phyloP scores from a whole-genome alignment of 2,797 vertebrate genomes.

The Erpetoichthys calabaricus region DNA sequence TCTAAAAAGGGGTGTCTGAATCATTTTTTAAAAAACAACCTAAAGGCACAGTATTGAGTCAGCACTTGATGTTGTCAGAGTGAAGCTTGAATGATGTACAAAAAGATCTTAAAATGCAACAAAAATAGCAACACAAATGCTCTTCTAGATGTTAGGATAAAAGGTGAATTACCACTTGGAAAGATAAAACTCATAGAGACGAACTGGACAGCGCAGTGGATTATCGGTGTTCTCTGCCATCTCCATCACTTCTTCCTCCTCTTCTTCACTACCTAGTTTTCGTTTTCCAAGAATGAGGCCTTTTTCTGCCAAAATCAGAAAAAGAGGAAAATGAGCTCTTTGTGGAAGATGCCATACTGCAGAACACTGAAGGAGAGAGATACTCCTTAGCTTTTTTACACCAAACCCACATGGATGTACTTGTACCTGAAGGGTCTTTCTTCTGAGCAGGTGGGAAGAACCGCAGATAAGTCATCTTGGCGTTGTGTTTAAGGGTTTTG shows the following conservation, averaged over 20 bases:
- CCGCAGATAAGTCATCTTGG: slow-evolving; percentile 79
- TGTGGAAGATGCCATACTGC: background rate
- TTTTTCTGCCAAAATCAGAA: slow-evolving; percentile 38
- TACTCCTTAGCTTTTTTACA: background rate
- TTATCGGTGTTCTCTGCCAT: slow-evolving; percentile 90
- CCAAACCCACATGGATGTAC: background rate
- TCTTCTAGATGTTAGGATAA: too few species aligned
- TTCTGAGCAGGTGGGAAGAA: slow-evolving; percentile 77
- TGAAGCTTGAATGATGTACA: too few species aligned
- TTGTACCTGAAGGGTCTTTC: slow-evolving; percentile 52
- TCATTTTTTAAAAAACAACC: too few species aligned
- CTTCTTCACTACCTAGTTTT: slow-evolving; percentile 66
- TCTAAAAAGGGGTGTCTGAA: too few species aligned
- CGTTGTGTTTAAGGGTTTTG: slow-evolving; percentile 62
- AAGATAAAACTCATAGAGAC: slow-evolving; percentile 93
- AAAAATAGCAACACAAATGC: too few species aligned
- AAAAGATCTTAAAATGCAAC: too few species aligned
- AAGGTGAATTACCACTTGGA: slow-evolving; percentile 78
- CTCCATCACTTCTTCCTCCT: slow-evolving; percentile 61
- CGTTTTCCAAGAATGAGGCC: slow-evolving; percentile 59
- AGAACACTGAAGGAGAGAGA: background rate
- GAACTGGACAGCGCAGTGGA: slow-evolving; percentile 83
- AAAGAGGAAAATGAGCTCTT: background rate
- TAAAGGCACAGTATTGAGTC: too few species aligned
- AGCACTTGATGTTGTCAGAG: too few species aligned